Evolutionary conservation across 2,797 vertebrate genomes (phyloP), one percentile per base, ranked within the genome.

Genomic region (Eidolon dupreanum): DNA sequence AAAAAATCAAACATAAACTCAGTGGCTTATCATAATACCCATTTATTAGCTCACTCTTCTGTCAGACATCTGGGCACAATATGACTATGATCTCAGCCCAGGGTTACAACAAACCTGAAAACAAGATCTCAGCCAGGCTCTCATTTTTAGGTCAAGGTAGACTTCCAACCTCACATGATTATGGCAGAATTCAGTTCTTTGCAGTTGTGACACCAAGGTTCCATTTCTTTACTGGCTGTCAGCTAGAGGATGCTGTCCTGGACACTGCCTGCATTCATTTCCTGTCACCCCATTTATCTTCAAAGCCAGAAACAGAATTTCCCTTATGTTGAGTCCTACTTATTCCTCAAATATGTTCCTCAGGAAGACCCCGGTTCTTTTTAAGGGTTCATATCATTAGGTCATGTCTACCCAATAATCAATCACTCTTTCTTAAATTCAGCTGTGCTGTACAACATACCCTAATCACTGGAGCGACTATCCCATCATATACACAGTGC

Each of bases 141-240:
- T 63, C 6, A 51, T 41, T 8, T 89, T 55, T 8, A 49, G 17
- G 28, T 55, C 11, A 38, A 65, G n/a, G 38, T 31, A 8, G 6
- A 36, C 36, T 83, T 16, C 5, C 9, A 17, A 7, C 24, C 19
- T 82, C 2, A 8, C 0, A 0, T 3, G 24, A 8, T 8, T 24
- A 19, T 16, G 12, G 1, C n/a, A 46, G 53, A 46, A 22, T 26
- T 90, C 26, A 65, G 2, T 55, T 81, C 38, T 63, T 43, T 12
- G 24, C 10, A 20, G 2, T 22, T n/a, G 1, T 26, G 16, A 8
- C n/a, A 43, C 17, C 13, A 28, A 71, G 8, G 3, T 63, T 22
- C 8, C 82, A 26, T 51, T 66, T 68, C 71, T 15, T 43, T 15
- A 0, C 33, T 63, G 17, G 22, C 9, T 31, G 26, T 16, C 20